Evolutionary conservation across 2,113 vertebrate species (phyloP), one percentile per base, ranked within the genome.

Genomic region (Xiphophorus maculatus): DNA sequence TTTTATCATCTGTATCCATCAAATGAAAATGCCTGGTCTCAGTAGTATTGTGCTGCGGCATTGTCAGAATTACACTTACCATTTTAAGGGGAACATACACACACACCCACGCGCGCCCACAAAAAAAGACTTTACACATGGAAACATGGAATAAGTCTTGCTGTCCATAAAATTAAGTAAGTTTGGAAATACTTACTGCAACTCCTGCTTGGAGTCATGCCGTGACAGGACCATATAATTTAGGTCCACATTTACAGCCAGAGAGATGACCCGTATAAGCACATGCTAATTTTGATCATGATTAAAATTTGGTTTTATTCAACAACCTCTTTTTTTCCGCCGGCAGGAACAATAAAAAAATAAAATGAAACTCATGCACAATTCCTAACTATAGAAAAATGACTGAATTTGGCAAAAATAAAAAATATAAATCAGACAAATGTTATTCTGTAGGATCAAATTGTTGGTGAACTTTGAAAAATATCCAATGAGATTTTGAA

Each of bases 1-100:
- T 80, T 89, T 85, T 77, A 87, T 90, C 69, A 85, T 84, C 64
- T 66, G 61, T 86, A 70, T 83, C 79, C 37, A 70, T 85, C 84
- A 79, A 69, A 80, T 81, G 81, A 73, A 82, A 85, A 85, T 71
- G 60, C 66, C 51, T 82, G 51, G 71, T 77, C 78, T 78, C 84
- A n/a, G 58, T 73, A 64, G 82, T 37, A 61, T 72, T 77, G 71
- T 84, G 77, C 71, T 69, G 29, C 30, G 66, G 61, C 25, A 70
- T 73, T 81, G 74, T 71, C 63, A 88, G 71, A 73, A 32, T 3
- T 13, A 44, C 60, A 71, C 48, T 73, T 54, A 30, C 33, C 17
- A 80, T 65, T 70, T 67, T 14, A 70, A 60, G 65, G 62, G 25
- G 27, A 29, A 37, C 35, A 37, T 10, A 37, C 35, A 37, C 35